These are phyloP conservation scores for Festucalex cinctus DNA, from an alignment of 2,113 vertebrate genomes.

Conservation along the genomic window DNA sequence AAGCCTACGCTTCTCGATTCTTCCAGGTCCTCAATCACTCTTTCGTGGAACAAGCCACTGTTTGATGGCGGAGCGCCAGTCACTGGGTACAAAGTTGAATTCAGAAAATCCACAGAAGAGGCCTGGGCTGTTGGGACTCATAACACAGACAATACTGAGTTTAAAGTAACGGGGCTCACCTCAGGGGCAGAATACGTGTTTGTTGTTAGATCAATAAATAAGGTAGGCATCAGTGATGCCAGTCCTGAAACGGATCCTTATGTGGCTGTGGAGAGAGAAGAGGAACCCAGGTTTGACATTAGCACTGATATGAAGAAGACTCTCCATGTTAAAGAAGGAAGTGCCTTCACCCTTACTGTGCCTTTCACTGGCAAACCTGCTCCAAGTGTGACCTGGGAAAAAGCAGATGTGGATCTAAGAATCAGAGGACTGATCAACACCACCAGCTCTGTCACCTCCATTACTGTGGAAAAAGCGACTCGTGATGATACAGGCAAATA, in stretches of 20 bases:
- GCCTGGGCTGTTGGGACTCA: slow-evolving; percentile 84
- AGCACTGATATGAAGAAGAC: slow-evolving; percentile 93
- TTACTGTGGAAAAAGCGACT: slow-evolving; percentile 84
- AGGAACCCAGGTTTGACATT: slow-evolving; percentile 89
- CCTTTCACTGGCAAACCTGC: slow-evolving; percentile 90
- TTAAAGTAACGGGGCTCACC: slow-evolving; percentile 81
- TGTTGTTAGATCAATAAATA: slow-evolving; percentile 89
- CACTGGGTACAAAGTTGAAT: slow-evolving; percentile 90
- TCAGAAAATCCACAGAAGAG: slow-evolving; percentile 83
- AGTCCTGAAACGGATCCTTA: slow-evolving; percentile 87
- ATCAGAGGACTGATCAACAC: slow-evolving; percentile 85
- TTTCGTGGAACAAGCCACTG: slow-evolving; percentile 90
- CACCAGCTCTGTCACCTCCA: slow-evolving; percentile 78
- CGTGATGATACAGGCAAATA: slow-evolving; percentile 95
- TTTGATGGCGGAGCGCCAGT: slow-evolving; percentile 93
- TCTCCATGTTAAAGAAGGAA: slow-evolving; percentile 86
- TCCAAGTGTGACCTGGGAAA: slow-evolving; percentile 89
- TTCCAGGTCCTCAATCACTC: slow-evolving; percentile 81
- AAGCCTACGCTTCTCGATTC: slow-evolving; percentile 88
- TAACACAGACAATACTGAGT: slow-evolving; percentile 85
- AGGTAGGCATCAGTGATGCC: slow-evolving; percentile 87
- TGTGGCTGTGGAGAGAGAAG: slow-evolving; percentile 87
- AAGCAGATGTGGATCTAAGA: slow-evolving; percentile 87
- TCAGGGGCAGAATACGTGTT: slow-evolving; percentile 86
- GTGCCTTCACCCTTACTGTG: slow-evolving; percentile 88